These are phyloP conservation scores for Camelus dromedarius DNA, from an alignment of 2,113 vertebrate species.

Conservation along the genomic window DNA sequence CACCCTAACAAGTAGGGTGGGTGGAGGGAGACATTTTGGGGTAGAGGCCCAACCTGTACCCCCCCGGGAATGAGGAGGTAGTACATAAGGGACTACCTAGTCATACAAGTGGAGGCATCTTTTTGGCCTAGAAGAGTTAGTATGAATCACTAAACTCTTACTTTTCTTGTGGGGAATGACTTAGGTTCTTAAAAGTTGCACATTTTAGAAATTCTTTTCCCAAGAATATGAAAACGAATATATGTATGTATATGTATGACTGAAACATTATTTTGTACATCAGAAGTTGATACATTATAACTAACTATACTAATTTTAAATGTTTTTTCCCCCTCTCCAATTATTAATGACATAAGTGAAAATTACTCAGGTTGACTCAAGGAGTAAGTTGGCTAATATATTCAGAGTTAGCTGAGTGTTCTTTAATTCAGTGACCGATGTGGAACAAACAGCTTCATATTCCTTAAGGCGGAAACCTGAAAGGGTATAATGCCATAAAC, in stretches of 20 bases:
- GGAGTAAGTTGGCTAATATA: neutral
- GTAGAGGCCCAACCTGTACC: neutral
- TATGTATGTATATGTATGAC: too few relatives aligned
- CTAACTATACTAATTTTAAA: too few relatives aligned
- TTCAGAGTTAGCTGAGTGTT: conserved; percentile 47
- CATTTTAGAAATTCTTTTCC: neutral
- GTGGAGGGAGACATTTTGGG: neutral
- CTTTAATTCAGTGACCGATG: conserved; percentile 21
- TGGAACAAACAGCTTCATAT: conserved; percentile 31
- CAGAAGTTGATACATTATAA: too few relatives aligned
- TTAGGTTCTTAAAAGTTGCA: conserved; percentile 32
- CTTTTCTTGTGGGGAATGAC: conserved; percentile 44
- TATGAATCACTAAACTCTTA: conserved; percentile 11
- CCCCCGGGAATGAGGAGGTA: neutral
- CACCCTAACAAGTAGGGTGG: neutral
- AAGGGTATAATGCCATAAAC: conserved; percentile 3
- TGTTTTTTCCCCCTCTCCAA: neutral
- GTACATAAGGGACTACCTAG: neutral
- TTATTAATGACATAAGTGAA: conserved; percentile 56
- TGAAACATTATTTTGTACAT: too few relatives aligned
- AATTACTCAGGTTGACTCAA: conserved; percentile 40
- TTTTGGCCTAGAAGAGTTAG: neutral
- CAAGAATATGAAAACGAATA: too few relatives aligned
- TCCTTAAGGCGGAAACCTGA: neutral
- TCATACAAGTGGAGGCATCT: neutral